Evolutionary conservation across 2,113 vertebrate genomes (phyloP).

Genomic region (Pollachius pollachius): DNA sequence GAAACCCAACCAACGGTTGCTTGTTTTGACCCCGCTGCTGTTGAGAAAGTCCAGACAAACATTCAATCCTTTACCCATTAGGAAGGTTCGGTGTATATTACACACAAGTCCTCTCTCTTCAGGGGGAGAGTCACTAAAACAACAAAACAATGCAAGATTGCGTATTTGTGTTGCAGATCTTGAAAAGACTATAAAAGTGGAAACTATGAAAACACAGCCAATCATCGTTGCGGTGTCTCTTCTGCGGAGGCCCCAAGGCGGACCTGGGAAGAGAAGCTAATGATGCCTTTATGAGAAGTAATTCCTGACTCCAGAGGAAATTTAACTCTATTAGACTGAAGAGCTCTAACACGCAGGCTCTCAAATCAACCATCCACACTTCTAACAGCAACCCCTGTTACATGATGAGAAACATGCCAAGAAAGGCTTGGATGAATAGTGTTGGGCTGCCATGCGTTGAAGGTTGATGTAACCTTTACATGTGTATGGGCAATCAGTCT

Average conservation of each 20-base stretch:
- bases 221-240: conserved; percentile 57
- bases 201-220: conserved; percentile 23
- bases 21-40: conserved; percentile 37
- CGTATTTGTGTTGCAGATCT: no score
- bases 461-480: conserved; percentile 71
- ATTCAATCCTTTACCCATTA: no score
- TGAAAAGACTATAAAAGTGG: no score
- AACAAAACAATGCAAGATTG: no score
- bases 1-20: conserved; percentile 43
- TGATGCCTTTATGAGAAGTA: conserved; percentile 56
- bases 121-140: no score
- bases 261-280: conserved; percentile 53
- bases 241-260: conserved; percentile 43
- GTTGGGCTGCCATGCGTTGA: conserved; percentile 46
- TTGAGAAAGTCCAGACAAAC: background rate
- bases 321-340: conserved; percentile 52
- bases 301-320: conserved; percentile 60
- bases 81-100: no score
- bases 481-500: conserved; percentile 59
- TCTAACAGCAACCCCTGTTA: conserved; percentile 40
- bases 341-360: conserved; percentile 41
- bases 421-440: conserved; percentile 15
- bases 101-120: no score
- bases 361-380: conserved; percentile 33
- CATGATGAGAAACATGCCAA: conserved; percentile 23